Evolutionary conservation across 2,113 vertebrate species (phyloP).

Genomic region (Chaetodon trifascialis): DNA sequence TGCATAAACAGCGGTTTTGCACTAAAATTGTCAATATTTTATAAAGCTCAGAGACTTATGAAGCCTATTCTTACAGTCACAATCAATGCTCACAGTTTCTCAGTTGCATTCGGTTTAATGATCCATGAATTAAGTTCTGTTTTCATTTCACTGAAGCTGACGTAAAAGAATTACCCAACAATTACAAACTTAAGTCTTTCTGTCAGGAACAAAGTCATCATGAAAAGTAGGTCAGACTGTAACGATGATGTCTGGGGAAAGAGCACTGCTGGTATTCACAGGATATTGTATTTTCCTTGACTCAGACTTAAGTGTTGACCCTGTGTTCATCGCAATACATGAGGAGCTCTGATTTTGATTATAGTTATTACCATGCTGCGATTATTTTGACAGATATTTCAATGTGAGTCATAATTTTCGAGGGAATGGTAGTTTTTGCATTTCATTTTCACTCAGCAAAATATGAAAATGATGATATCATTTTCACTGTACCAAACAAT

Average conservation of each 20-base stretch:
- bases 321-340: not conserved
- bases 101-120: conserved; percentile 36
- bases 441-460: no score
- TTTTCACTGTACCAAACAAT: no score
- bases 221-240: conserved; percentile 53
- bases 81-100: conserved; percentile 41
- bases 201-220: conserved; percentile 11
- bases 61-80: conserved; percentile 1
- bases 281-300: not conserved
- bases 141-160: conserved; percentile 12
- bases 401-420: no score
- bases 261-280: conserved; percentile 32
- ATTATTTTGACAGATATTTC: no score
- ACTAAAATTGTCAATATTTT: conserved; percentile 25
- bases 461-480: no score
- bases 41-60: conserved; percentile 14
- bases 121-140: conserved; percentile 14
- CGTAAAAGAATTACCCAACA: conserved; percentile 32
- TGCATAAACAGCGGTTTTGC: not conserved
- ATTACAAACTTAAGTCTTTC: conserved; percentile 37
- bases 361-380: not conserved
- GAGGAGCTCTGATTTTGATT: not conserved
- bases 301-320: conserved; percentile 11
- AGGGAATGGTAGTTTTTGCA: no score
- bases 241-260: conserved; percentile 19